phyloP scores from a whole-genome alignment of 2,113 vertebrate species.

The Oenanthe melanoleuca region DNA sequence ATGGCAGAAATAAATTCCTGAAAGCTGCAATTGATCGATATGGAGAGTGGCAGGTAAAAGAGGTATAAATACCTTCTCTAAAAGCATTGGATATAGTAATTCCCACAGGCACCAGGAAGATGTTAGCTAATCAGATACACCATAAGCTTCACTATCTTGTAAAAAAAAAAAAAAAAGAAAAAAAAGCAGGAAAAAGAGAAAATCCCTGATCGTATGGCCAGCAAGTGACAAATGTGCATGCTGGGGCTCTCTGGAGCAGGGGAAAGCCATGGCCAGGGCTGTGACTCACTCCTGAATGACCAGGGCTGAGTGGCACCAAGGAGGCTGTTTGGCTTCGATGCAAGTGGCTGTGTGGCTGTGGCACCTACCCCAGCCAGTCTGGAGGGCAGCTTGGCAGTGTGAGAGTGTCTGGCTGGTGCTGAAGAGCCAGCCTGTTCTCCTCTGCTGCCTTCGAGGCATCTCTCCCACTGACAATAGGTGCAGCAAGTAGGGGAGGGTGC shows the following conservation, averaged over 20 bases:
- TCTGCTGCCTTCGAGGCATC: not conserved
- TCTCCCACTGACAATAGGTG: not conserved
- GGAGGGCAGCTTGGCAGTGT: not conserved
- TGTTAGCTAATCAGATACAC: conserved; percentile 9
- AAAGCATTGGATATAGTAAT: not conserved
- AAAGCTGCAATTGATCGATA: not conserved
- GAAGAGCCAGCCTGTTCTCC: not conserved
- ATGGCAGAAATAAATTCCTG: conserved; percentile 1
- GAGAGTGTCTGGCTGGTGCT: fast-evolving
- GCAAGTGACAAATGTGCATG: not conserved
- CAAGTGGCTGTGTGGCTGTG: fast-evolving
- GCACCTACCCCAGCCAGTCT: not conserved
- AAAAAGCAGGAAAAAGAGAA: not conserved
- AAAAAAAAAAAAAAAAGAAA: not conserved
- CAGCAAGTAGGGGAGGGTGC: not conserved
- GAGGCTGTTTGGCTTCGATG: not conserved
- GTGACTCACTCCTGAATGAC: not conserved
- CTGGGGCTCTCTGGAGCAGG: not conserved
- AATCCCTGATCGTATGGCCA: not conserved
- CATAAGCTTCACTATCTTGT: not conserved
- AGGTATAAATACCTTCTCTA: not conserved
- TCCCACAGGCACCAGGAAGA: not conserved
- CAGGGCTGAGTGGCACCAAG: not conserved
- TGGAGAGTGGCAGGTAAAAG: not conserved
- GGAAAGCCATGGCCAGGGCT: not conserved